Conservation (phyloP, 2,113 vertebrate species). For the Plestiodon gilberti region DNA sequence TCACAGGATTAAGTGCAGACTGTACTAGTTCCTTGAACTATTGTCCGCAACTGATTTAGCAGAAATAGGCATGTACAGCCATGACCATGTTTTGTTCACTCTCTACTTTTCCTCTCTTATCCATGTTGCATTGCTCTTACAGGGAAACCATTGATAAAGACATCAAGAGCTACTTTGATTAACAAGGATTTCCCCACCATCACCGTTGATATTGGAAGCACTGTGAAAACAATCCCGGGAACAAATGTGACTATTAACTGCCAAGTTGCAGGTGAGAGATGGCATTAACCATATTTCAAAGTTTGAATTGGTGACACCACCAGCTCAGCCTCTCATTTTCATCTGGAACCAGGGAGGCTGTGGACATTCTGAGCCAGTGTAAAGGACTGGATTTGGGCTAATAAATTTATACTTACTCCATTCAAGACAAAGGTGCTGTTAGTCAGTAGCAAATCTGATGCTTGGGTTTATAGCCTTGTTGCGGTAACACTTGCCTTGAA, state of each 20-base stretch:
- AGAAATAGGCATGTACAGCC: neutral
- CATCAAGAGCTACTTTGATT: constrained; percentile 69
- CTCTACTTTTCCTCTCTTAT: constrained; percentile 27
- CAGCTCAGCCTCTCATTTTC: neutral
- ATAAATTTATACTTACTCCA: too few relatives aligned
- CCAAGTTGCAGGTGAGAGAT: constrained; percentile 81
- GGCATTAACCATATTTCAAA: neutral
- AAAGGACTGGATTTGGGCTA: too few relatives aligned
- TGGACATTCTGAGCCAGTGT: too few relatives aligned
- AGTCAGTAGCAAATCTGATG: too few relatives aligned
- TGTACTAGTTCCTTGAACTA: neutral
- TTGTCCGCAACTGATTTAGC: neutral
- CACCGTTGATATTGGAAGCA: constrained; percentile 76
- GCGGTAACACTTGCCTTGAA: too few relatives aligned
- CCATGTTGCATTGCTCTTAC: constrained; percentile 42
- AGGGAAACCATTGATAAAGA: constrained; percentile 84
- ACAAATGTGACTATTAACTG: constrained; percentile 81
- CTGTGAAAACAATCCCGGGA: constrained; percentile 75
- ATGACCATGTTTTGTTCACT: neutral
- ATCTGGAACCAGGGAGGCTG: too few relatives aligned
- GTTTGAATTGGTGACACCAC: neutral
- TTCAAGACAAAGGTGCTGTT: too few relatives aligned
- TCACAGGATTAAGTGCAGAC: neutral
- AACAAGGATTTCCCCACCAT: constrained; percentile 72
- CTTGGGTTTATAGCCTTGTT: too few relatives aligned